Conservation (phyloP, 2,113 vertebrate genomes). For the Hippoglossus stenolepis region DNA sequence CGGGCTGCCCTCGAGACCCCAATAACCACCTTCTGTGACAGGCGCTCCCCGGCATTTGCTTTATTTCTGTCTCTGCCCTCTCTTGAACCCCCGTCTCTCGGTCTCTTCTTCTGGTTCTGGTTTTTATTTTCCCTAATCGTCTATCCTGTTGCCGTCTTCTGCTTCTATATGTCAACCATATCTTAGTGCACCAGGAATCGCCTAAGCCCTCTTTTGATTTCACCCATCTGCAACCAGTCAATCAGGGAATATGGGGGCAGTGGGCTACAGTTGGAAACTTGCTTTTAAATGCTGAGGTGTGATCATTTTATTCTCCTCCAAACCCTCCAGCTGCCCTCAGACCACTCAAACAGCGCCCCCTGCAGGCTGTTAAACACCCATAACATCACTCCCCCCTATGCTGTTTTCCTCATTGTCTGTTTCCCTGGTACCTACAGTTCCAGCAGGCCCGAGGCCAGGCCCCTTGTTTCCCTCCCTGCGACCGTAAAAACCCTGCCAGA, state of each 20-base stretch:
- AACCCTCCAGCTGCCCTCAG: conserved; percentile 20
- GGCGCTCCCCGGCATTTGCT: conserved; percentile 34
- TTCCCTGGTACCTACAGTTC: conserved; percentile 45
- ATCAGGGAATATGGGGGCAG: conserved; percentile 14
- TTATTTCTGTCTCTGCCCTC: conserved; percentile 29
- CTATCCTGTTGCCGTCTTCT: not conserved
- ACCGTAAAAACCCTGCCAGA: conserved; percentile 37
- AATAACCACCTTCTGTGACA: conserved; percentile 62
- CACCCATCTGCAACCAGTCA: not conserved
- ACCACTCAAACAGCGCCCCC: not conserved
- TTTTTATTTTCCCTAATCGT: conserved; percentile 15
- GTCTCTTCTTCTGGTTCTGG: not conserved
- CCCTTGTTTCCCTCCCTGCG: conserved; percentile 24
- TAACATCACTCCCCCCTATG: not conserved
- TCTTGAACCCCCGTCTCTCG: conserved; percentile 9
- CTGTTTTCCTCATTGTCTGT: conserved; percentile 45
- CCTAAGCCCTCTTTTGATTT: not conserved
- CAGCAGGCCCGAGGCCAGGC: conserved; percentile 39
- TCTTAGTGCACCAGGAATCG: conserved; percentile 1
- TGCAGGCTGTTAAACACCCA: not conserved
- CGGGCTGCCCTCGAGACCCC: conserved; percentile 64
- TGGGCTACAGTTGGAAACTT: conserved; percentile 33
- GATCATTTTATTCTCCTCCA: conserved; percentile 40
- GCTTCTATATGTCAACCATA: conserved; percentile 18
- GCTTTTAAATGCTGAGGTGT: conserved; percentile 46